phyloP scores from a whole-genome alignment of 2,888 invertebrate genomes.

The Lordiphosa fenestrarum region DNA sequence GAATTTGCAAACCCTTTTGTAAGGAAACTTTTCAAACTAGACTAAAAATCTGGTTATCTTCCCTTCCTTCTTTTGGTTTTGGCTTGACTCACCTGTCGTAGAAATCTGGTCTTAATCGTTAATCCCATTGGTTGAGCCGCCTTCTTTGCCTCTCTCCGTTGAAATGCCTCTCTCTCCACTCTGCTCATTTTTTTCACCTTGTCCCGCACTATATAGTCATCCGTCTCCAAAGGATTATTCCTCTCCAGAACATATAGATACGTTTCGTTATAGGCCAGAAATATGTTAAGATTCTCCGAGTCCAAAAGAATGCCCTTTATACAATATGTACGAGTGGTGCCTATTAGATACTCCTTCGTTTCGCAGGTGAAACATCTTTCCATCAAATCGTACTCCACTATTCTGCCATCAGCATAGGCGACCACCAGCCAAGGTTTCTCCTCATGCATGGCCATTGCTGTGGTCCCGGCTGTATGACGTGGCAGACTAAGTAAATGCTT shows the following conservation, averaged over 20 bases:
- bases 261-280: constrained; percentile 88
- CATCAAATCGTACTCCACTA: constrained; percentile 88
- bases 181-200: constrained; percentile 81
- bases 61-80: too few relatives aligned
- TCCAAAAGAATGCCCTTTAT: constrained; percentile 85
- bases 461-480: constrained; percentile 85
- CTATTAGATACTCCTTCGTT: constrained; percentile 80
- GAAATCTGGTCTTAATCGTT: constrained; percentile 49
- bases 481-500: constrained; percentile 84
- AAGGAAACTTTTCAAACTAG: too few relatives aligned
- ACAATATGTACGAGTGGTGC: constrained; percentile 79
- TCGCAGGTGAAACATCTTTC: constrained; percentile 83
- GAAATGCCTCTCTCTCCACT: constrained; percentile 16
- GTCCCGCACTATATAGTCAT: constrained; percentile 70
- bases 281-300: constrained; percentile 83
- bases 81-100: constrained; percentile 59
- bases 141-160: constrained; percentile 32
- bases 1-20: too few relatives aligned
- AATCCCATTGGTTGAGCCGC: constrained; percentile 32
- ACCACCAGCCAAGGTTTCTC: constrained; percentile 84
- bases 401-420: constrained; percentile 90
- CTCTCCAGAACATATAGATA: constrained; percentile 80
- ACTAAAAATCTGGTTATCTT: too few relatives aligned
- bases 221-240: not conserved
- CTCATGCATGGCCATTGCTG: constrained; percentile 86